Evolutionary conservation across 1,140 invertebrate genomes (phyloP), one percentile per base, ranked within the genome.

Genomic region (Dendrolimus kikuchii): DNA sequence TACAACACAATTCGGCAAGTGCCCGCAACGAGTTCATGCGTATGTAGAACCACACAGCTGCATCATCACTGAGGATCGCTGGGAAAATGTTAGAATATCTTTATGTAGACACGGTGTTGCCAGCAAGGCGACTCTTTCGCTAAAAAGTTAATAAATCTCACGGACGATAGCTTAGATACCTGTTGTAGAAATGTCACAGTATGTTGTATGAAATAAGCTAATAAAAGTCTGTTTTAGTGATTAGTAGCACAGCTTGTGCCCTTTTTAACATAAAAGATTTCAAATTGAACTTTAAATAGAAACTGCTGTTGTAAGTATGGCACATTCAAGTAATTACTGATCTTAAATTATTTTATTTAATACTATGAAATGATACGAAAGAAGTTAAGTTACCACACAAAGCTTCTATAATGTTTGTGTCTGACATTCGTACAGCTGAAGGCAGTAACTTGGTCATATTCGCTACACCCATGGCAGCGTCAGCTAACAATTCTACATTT

Each of bases 401-500:
- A 5, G 78, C 77, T 51, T 85, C 81, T 38, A 85, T 81, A 9
- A 85, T 77, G 42, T 81, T 82, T 4, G 81, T 79, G 44, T 85
- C 81, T 5, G 72, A 77, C 81, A 85, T 85, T 8, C 78, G 59
- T 0, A 81, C 74, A 9, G 81, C 81, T 0, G 81, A 67, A 0
- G 78, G 72, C 43, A 81, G 50, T 0, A 83, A 59, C 41, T 79
- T 76, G 10, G 79, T 81, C 81, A 85, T 86, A 50, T 86, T 86
- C 50, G 78, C 80, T 0, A 83, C 80, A 2, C 78, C 81, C 75
- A 86, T 79, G 0, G 82, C 82, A 0, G 82, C 80, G 10, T 86
- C 80, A 5, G 78, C 75, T 5, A 86, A 51, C 9, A 86, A 51
- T 4, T 79, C 78, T 41, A 75, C 69, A 48, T 77, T 75, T 2